Evolutionary conservation across 2,888 invertebrate genomes (phyloP).

Genomic region (Luffia ferchaultella): DNA sequence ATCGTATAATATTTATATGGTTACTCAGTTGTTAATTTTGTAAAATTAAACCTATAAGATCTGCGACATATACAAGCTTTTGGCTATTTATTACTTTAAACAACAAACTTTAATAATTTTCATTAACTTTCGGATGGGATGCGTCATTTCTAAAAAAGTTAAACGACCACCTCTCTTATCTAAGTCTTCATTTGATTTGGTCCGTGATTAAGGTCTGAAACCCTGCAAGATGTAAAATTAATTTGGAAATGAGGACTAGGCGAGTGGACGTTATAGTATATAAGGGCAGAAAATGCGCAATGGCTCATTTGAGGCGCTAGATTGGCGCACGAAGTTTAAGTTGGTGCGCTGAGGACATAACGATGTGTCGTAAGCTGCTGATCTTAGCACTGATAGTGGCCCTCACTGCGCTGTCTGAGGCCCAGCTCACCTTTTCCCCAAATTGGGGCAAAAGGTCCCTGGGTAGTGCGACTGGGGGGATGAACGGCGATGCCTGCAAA

Average conservation of each 20-base stretch:
- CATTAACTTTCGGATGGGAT: neutral
- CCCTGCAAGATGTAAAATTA: neutral
- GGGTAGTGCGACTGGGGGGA: constrained; percentile 3
- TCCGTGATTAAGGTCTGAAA: constrained; percentile 20
- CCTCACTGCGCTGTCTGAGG: constrained; percentile 28
- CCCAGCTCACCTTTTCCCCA: constrained; percentile 65
- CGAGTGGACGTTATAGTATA: neutral
- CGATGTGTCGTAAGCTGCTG: constrained; percentile 26
- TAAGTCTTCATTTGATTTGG: constrained; percentile 40
- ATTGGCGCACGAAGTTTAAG: neutral
- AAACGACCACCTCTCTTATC: constrained; percentile 9
- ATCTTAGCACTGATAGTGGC: constrained; percentile 18
- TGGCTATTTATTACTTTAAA: too few relatives aligned
- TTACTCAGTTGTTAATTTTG: too few relatives aligned
- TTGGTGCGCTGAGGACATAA: neutral
- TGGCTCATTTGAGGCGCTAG: neutral
- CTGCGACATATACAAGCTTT: too few relatives aligned
- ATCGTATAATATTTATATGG: too few relatives aligned
- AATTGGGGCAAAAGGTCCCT: constrained; percentile 61
- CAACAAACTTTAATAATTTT: too few relatives aligned
- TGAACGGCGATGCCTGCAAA: constrained; percentile 42
- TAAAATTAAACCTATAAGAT: too few relatives aligned
- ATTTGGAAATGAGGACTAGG: too few relatives aligned
- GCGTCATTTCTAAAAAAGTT: neutral
- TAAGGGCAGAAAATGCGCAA: neutral